These are phyloP conservation scores for Hybos culiciformis DNA, from an alignment of 2,888 invertebrate genomes.

Conservation along the genomic window DNA sequence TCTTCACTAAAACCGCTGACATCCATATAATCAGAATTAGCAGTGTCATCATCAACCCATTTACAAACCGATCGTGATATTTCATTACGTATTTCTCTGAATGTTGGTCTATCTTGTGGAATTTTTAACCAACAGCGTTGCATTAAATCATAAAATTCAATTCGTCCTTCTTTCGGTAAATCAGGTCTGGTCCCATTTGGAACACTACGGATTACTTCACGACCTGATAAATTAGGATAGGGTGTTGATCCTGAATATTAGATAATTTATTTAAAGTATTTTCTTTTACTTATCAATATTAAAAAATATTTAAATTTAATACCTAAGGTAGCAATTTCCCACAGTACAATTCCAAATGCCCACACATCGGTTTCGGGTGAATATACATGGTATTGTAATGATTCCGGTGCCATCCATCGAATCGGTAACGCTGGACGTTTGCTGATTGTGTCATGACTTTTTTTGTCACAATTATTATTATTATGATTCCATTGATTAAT, in stretches of 20 bases:
- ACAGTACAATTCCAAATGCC: conserved; percentile 74
- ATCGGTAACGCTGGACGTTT: conserved; percentile 34
- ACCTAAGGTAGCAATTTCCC: conserved; percentile 81
- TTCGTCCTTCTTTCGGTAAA: conserved; percentile 64
- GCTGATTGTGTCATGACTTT: conserved; percentile 27
- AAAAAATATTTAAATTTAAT: conserved; percentile 11
- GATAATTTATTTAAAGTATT: background rate
- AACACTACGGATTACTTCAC: conserved; percentile 68
- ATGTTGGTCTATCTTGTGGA: conserved; percentile 57
- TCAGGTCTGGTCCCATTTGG: conserved; percentile 65
- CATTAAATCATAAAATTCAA: conserved; percentile 51
- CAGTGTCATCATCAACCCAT: conserved; percentile 34
- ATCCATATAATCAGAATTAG: conserved; percentile 35
- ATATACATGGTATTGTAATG: conserved; percentile 61
- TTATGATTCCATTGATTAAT: conserved; percentile 28
- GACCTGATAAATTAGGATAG: conserved; percentile 70
- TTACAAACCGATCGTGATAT: conserved; percentile 31
- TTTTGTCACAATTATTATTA: conserved; percentile 11
- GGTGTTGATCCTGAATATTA: conserved; percentile 59
- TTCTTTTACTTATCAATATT: background rate
- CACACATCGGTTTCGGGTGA: conserved; percentile 74
- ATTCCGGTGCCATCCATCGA: conserved; percentile 76
- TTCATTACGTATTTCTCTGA: conserved; percentile 42
- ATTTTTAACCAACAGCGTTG: conserved; percentile 52
- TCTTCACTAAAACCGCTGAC: conserved; percentile 37